A percentile compares a stretch with the other conserved stretches of the same genome.
Conservation (phyloP, 2,797 vertebrate genomes). For the Echeneis naucrates region DNA sequence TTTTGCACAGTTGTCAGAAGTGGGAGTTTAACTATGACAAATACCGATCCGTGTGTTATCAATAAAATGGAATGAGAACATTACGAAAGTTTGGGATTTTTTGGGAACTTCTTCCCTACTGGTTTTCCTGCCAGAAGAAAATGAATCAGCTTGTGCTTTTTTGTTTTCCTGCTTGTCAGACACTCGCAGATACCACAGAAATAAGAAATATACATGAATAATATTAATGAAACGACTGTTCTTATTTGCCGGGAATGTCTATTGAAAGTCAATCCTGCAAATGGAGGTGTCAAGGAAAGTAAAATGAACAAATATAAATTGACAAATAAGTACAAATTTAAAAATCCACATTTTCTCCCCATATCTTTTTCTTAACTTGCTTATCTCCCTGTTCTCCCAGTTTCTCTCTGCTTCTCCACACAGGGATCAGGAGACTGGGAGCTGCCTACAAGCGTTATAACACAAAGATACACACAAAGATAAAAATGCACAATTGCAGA, state of each 20-base stretch:
- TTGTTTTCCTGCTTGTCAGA: conserved; percentile 8
- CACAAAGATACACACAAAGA: too few species aligned
- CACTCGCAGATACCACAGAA: background rate
- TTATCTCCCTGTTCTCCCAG: conserved; percentile 8
- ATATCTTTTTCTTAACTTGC: background rate
- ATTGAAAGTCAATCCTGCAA: background rate
- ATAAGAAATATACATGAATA: conserved; percentile 4
- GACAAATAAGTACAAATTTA: too few species aligned
- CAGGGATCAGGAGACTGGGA: conserved; percentile 10
- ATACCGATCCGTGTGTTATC: background rate
- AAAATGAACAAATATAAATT: background rate
- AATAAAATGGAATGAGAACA: conserved; percentile 33
- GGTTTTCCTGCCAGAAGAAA: conserved; percentile 29
- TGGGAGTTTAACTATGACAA: conserved; percentile 4
- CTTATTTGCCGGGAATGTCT: background rate
- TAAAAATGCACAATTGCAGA: background rate
- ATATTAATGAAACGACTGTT: background rate
- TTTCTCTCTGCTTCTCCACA: background rate
- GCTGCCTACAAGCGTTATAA: conserved; percentile 14
- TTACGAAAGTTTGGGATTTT: conserved; percentile 23
- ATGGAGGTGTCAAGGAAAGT: background rate
- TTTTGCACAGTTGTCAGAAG: conserved; percentile 6
- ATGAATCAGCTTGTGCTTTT: background rate
- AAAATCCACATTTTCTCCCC: background rate
- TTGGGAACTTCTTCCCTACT: conserved; percentile 30